Conservation (phyloP, 1,140 invertebrate species). For the Monochamus saltuarius region DNA sequence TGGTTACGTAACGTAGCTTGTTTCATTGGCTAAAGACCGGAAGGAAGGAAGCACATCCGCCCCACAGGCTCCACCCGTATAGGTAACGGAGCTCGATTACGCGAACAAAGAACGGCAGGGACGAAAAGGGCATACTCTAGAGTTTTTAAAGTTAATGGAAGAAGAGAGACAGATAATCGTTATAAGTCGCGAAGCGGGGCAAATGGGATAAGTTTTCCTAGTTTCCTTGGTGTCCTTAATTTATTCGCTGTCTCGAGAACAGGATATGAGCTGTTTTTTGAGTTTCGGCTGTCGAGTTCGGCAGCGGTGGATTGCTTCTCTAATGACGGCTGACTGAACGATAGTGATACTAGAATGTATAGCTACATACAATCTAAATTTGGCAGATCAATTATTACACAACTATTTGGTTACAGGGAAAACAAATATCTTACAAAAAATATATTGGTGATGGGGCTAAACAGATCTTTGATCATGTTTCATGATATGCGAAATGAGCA, state of each 20-base stretch:
- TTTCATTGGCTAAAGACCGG: constrained; percentile 36
- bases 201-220: constrained; percentile 12
- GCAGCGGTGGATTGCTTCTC: too few species aligned
- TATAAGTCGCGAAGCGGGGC: constrained; percentile 9
- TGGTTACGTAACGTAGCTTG: constrained; percentile 18
- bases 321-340: too few species aligned
- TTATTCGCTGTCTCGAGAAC: constrained; percentile 19
- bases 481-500: too few species aligned
- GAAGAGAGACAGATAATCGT: constrained; percentile 10
- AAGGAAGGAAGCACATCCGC: constrained; percentile 34
- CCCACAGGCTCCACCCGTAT: constrained; percentile 5
- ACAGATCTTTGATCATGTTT: too few species aligned
- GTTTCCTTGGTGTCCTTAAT: constrained; percentile 6
- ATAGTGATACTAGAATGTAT: too few species aligned
- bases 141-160: constrained; percentile 9
- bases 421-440: too few species aligned
- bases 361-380: too few species aligned
- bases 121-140: constrained; percentile 11
- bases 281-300: too few species aligned
- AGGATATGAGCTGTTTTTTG: constrained; percentile 27
- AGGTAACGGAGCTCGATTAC: constrained; percentile 30
- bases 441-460: too few species aligned
- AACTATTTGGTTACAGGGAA: too few species aligned
- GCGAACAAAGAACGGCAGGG: constrained; percentile 9
- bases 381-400: too few species aligned